A percentile compares a stretch with the other conserved stretches of the same genome.
phyloP scores from a whole-genome alignment of 2,888 invertebrate genomes.

The Latrodectus elegans region DNA sequence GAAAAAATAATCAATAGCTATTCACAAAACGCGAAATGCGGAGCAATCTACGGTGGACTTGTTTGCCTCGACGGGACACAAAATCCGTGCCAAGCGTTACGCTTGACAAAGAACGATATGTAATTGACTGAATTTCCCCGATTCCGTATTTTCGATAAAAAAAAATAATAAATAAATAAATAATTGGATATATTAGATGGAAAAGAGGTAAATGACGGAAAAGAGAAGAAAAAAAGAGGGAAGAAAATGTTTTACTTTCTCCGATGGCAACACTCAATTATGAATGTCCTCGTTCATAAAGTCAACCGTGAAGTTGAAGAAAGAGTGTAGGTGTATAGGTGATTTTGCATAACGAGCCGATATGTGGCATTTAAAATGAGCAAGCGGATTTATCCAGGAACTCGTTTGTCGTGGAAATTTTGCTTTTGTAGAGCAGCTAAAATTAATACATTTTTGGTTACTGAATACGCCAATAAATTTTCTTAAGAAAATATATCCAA shows the following conservation, averaged over 20 bases:
- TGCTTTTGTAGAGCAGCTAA: too few species aligned
- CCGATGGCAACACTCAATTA: slow-evolving; percentile 32
- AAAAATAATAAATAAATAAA: slow-evolving; percentile 31
- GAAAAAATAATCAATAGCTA: too few species aligned
- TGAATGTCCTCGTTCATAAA: slow-evolving; percentile 27
- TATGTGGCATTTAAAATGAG: too few species aligned
- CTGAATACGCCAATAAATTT: too few species aligned
- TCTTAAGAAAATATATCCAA: too few species aligned
- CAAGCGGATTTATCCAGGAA: too few species aligned
- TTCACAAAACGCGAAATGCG: too few species aligned
- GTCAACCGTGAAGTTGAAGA: slow-evolving; percentile 14
- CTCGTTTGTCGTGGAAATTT: too few species aligned
- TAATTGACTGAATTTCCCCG: slow-evolving; percentile 7
- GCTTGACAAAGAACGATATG: slow-evolving; percentile 24
- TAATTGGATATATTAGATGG: not conserved
- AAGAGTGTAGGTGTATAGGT: slow-evolving; percentile 29
- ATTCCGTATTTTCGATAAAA: slow-evolving; percentile 52
- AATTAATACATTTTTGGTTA: too few species aligned
- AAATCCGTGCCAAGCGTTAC: slow-evolving; percentile 55
- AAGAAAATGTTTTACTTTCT: slow-evolving; percentile 36
- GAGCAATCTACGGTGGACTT: too few species aligned
- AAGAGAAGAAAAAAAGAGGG: slow-evolving; percentile 33
- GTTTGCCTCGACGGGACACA: not conserved
- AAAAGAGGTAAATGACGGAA: slow-evolving; percentile 32
- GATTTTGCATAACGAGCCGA: not conserved